These are phyloP conservation scores for Drosophila meridionalis DNA, from an alignment of 2,888 invertebrate genomes.

Conservation along the genomic window DNA sequence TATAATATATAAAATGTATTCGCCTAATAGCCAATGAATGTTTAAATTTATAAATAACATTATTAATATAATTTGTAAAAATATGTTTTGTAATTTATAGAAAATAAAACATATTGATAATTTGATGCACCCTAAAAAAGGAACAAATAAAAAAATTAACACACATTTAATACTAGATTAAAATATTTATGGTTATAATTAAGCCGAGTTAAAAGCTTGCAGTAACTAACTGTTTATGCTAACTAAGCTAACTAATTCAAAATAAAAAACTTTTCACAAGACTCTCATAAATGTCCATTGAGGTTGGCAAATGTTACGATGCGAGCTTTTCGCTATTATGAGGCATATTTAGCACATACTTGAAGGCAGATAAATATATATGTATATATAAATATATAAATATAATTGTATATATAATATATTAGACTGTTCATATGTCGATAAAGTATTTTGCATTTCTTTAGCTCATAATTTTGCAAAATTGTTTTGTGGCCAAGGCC, in stretches of 20 bases:
- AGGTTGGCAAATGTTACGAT: neutral
- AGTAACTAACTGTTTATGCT: neutral
- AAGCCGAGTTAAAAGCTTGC: neutral
- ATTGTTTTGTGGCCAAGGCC: constrained; percentile 30
- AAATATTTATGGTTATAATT: constrained; percentile 1
- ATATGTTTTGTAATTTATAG: neutral
- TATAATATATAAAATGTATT: neutral
- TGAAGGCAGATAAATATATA: constrained; percentile 18
- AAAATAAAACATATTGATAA: neutral
- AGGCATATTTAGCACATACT: constrained; percentile 48
- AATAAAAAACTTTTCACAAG: neutral
- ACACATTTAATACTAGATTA: constrained; percentile 2
- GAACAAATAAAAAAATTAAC: constrained; percentile 12
- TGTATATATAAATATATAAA: constrained; percentile 1
- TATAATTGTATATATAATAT: neutral
- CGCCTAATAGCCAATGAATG: neutral
- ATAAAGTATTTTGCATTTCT: constrained; percentile 9
- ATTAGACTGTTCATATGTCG: neutral
- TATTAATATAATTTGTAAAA: neutral
- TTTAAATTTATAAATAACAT: neutral
- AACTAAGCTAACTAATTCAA: neutral
- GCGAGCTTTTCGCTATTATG: constrained; percentile 44
- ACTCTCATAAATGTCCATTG: neutral
- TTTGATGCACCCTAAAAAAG: no score
- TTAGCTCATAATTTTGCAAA: constrained; percentile 14